Evolutionary conservation across 2,797 vertebrate genomes (phyloP).

Genomic region (Mareca penelope): DNA sequence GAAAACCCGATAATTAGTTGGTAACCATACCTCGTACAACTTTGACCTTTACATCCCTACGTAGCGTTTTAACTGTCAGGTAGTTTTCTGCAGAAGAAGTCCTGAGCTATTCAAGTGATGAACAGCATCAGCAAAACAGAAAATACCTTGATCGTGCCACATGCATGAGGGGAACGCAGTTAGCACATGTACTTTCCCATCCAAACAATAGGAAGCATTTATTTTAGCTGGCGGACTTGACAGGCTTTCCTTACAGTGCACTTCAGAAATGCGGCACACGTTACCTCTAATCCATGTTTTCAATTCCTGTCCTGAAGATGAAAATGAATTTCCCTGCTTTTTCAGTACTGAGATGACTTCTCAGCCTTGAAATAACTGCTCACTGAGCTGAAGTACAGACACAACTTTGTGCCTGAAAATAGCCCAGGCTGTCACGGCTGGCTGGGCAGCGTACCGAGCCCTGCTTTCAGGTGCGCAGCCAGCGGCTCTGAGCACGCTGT

Average conservation of each 20-base stretch:
- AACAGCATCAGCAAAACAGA: not conserved
- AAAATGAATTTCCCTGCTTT: not conserved
- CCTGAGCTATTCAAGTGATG: not conserved
- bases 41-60: not conserved
- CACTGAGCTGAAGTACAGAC: not conserved
- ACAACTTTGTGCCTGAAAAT: not conserved
- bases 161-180: not conserved
- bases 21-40: not conserved
- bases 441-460: not conserved
- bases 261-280: not conserved
- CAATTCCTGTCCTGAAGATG: not conserved
- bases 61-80: not conserved
- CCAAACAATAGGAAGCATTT: not conserved
- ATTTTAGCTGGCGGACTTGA: not conserved
- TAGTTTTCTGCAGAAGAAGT: not conserved
- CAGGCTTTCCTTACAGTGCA: not conserved
- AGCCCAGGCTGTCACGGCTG: not conserved
- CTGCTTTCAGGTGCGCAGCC: not conserved
- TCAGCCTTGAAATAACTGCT: not conserved
- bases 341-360: not conserved
- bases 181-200: not conserved
- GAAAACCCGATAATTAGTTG: not conserved
- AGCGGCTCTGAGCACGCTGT: not conserved
- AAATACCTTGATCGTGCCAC: not conserved
- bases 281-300: not conserved